These are phyloP conservation scores for Saturnia japonica DNA, from an alignment of 2,888 invertebrate genomes.

Conservation along the genomic window DNA sequence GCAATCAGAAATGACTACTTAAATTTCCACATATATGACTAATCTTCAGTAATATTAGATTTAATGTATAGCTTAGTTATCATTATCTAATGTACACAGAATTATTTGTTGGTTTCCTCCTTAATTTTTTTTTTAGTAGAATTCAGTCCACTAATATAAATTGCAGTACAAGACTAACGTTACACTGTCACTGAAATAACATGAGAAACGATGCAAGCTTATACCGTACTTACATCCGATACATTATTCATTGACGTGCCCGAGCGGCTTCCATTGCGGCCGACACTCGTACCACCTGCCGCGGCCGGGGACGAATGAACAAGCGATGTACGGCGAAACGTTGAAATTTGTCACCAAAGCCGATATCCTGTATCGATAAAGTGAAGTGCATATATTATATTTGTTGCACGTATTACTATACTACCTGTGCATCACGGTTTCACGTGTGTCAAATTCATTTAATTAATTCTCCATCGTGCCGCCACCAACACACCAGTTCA, in stretches of 20 bases:
- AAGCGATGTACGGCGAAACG: slow-evolving; percentile 39
- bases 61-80: too few species aligned
- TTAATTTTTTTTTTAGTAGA: too few species aligned
- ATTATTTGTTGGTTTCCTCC: too few species aligned
- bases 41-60: too few species aligned
- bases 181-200: slow-evolving; percentile 4
- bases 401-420: too few species aligned
- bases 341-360: slow-evolving; percentile 1
- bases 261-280: slow-evolving; percentile 42
- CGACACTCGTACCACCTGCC: slow-evolving; percentile 52
- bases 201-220: slow-evolving; percentile 6
- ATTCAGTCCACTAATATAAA: not conserved
- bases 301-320: slow-evolving; percentile 37
- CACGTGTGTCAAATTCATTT: too few species aligned
- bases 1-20: too few species aligned
- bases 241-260: slow-evolving; percentile 65
- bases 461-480: too few species aligned
- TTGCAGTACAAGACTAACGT: not conserved
- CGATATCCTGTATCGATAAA: not conserved
- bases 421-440: too few species aligned
- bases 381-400: not conserved
- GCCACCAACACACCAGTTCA: too few species aligned
- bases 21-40: too few species aligned
- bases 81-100: too few species aligned
- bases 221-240: slow-evolving; percentile 30